A percentile compares a stretch with the other conserved stretches of the same genome.
Evolutionary conservation across 2,888 invertebrate genomes (phyloP).

Genomic region (Chrysomela aeneicollis): DNA sequence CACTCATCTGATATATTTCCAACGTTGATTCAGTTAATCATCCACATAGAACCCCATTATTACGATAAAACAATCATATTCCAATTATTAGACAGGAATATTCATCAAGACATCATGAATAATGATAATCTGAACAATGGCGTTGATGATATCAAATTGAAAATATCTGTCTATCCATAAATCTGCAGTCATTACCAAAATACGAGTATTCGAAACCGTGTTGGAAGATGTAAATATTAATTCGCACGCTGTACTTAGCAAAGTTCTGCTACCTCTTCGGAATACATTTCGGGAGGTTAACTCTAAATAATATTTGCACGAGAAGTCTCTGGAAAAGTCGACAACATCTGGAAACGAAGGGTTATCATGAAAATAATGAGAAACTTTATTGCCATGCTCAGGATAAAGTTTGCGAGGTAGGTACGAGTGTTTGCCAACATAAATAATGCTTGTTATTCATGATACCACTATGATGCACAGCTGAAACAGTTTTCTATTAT

Average conservation of each 20-base stretch:
- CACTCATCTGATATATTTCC: neutral
- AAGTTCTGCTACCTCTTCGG: slow-evolving; percentile 6
- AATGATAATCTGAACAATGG: neutral
- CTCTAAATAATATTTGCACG: slow-evolving; percentile 10
- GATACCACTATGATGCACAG: neutral
- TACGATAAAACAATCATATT: neutral
- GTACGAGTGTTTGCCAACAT: neutral
- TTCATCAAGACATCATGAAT: neutral
- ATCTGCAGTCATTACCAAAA: neutral
- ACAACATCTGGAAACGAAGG: slow-evolving; percentile 38
- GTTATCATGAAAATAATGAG: slow-evolving; percentile 41
- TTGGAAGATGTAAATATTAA: neutral
- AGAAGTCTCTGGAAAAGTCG: slow-evolving; percentile 32
- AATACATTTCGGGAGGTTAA: neutral
- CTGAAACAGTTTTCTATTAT: too few relatives aligned
- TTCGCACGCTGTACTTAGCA: slow-evolving; percentile 5
- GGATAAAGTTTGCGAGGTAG: slow-evolving; percentile 30
- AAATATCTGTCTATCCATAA: slow-evolving; percentile 8
- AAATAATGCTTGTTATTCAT: neutral
- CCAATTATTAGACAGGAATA: neutral
- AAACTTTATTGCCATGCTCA: slow-evolving; percentile 39
- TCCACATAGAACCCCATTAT: too few relatives aligned
- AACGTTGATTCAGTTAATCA: neutral
- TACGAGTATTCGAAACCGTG: neutral
- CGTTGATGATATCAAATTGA: neutral